Percentiles rank a stretch among this genome's conserved stretches.
phyloP scores from a whole-genome alignment of 2,113 vertebrate genomes.

The Elephantulus edwardii region DNA sequence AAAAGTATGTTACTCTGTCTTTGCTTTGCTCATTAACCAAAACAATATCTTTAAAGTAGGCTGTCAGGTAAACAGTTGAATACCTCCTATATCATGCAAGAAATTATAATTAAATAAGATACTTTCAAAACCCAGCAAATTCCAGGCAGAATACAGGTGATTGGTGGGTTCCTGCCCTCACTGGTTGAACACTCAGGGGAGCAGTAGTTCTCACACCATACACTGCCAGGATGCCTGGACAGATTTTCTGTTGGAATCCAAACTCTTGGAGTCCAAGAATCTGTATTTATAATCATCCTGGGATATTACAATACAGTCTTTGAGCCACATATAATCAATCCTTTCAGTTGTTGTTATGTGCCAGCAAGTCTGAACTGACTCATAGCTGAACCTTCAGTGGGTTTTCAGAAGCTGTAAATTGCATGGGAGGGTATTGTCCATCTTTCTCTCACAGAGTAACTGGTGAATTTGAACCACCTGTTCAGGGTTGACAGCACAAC shows the following conservation, averaged over 20 bases:
- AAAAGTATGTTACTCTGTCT: not conserved
- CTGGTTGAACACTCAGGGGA: not conserved
- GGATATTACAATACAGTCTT: not conserved
- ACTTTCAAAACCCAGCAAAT: not conserved
- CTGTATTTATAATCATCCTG: not conserved
- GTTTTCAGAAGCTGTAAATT: no score
- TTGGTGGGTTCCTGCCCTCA: not conserved
- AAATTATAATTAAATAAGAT: slow-evolving; percentile 14
- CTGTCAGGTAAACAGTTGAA: slow-evolving; percentile 6
- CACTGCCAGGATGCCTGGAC: not conserved
- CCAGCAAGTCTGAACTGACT: no score
- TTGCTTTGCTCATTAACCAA: not conserved
- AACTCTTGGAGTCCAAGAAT: not conserved
- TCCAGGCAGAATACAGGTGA: not conserved
- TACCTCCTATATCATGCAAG: not conserved
- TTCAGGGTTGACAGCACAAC: no score
- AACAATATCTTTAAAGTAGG: not conserved
- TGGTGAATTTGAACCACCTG: no score
- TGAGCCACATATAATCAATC: not conserved
- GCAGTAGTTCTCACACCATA: not conserved
- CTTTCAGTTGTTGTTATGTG: not conserved
- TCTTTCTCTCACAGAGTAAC: no score
- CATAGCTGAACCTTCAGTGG: no score
- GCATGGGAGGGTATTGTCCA: no score
- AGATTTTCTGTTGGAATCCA: not conserved